A percentile compares a stretch with the other conserved stretches of the same genome.
These are phyloP conservation scores for Gymnodraco acuticeps DNA, from an alignment of 2,797 vertebrate genomes.

Conservation along the genomic window DNA sequence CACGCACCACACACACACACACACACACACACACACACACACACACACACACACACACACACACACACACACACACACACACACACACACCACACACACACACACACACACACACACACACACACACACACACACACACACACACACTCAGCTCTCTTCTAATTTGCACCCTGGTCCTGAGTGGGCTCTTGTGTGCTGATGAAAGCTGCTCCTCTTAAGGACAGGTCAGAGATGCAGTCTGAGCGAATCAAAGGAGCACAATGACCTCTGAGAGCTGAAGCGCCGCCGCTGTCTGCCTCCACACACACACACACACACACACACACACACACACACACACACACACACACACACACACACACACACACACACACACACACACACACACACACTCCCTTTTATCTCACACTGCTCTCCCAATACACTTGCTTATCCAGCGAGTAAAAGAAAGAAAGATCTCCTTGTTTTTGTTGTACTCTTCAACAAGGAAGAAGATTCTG, in stretches of 20 bases:
- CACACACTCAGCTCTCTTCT: conserved; percentile 50
- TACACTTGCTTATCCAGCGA: conserved; percentile 68
- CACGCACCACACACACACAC: conserved; percentile 29
- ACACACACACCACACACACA: conserved; percentile 32
- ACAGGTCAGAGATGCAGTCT: conserved; percentile 76
- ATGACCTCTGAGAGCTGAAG: conserved; percentile 71
- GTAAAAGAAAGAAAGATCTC: conserved; percentile 42
- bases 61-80: conserved; percentile 34
- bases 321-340: conserved; percentile 6
- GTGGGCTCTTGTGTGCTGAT: conserved; percentile 85
- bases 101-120: conserved; percentile 25
- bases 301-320: conserved; percentile 1
- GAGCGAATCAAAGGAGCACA: conserved; percentile 70
- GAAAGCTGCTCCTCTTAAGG: conserved; percentile 83
- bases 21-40: conserved; percentile 34
- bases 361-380: conserved; percentile 9
- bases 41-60: conserved; percentile 28
- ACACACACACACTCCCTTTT: conserved; percentile 64
- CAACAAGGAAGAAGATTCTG: neutral
- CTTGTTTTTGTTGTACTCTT: conserved; percentile 35
- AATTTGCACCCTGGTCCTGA: conserved; percentile 80
- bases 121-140: conserved; percentile 27
- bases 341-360: conserved; percentile 11
- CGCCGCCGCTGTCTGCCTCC: conserved; percentile 54
- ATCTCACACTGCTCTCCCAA: conserved; percentile 67